Conservation (phyloP, 2,888 invertebrate genomes). For the Pandemis corylana region DNA sequence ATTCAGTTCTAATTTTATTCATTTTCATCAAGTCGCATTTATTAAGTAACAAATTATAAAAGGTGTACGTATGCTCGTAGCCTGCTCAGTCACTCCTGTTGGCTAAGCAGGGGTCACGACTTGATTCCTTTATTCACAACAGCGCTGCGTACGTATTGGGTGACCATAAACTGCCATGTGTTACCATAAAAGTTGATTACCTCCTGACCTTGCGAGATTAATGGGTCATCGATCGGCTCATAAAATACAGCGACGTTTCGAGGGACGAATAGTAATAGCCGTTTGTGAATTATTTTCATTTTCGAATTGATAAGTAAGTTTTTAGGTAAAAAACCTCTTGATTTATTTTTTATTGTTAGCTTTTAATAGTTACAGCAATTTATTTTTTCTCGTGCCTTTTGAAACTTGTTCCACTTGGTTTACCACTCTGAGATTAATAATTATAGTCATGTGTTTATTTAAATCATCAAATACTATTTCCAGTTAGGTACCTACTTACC, state of each 20-base stretch:
- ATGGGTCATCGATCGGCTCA: constrained; percentile 35
- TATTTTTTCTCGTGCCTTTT: too few relatives aligned
- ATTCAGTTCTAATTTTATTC: too few relatives aligned
- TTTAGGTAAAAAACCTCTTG: background rate
- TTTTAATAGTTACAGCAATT: too few relatives aligned
- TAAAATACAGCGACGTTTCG: constrained; percentile 32
- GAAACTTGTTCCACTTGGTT: too few relatives aligned
- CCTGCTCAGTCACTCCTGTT: background rate
- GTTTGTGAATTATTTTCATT: constrained; percentile 10
- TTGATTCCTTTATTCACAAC: constrained; percentile 7
- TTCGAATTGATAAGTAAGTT: background rate
- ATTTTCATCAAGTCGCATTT: too few relatives aligned
- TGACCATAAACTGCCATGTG: constrained; percentile 37
- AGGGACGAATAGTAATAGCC: constrained; percentile 33
- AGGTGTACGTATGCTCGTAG: too few relatives aligned
- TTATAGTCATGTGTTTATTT: too few relatives aligned
- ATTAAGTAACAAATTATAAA: too few relatives aligned
- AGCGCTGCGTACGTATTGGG: constrained; percentile 30
- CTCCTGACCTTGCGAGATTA: constrained; percentile 37
- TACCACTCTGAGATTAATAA: too few relatives aligned
- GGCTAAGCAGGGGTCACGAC: background rate
- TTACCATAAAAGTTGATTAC: constrained; percentile 39
- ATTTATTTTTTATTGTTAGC: background rate
- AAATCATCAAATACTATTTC: too few relatives aligned
- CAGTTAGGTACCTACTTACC: too few relatives aligned